phyloP scores from a whole-genome alignment of 92 coral and sea anemone genomes.

The Ricordea florida region DNA sequence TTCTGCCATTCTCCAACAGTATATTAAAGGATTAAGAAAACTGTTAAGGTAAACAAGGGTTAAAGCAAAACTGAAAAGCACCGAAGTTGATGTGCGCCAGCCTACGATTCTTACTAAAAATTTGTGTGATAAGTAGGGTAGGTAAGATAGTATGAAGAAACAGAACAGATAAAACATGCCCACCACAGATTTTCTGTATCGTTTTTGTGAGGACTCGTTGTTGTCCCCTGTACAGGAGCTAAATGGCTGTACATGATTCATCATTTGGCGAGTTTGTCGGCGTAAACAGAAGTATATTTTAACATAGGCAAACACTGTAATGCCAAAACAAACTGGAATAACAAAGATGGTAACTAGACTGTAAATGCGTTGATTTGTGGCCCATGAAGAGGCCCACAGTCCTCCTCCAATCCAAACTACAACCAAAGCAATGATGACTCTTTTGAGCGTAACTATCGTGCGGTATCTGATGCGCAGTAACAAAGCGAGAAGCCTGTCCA shows the following conservation, averaged over 20 bases:
- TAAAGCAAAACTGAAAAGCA: slow-evolving; percentile 39
- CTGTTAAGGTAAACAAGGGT: slow-evolving; percentile 59
- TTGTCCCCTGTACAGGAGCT: background rate
- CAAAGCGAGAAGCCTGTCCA: slow-evolving; percentile 53
- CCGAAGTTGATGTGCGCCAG: slow-evolving; percentile 12
- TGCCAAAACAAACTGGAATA: slow-evolving; percentile 26
- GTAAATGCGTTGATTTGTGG: slow-evolving; percentile 19
- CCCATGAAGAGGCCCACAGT: slow-evolving; percentile 29
- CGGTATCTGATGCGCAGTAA: slow-evolving; percentile 37
- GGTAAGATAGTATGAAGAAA: slow-evolving; percentile 36
- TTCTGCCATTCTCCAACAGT: slow-evolving; percentile 42
- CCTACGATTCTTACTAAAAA: slow-evolving; percentile 6
- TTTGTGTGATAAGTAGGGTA: slow-evolving; percentile 45
- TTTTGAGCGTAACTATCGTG: slow-evolving; percentile 25
- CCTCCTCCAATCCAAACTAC: slow-evolving; percentile 24
- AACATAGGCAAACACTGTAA: slow-evolving; percentile 20
- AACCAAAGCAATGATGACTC: slow-evolving; percentile 12
- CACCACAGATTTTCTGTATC: slow-evolving; percentile 51
- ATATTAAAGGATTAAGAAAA: slow-evolving; percentile 46
- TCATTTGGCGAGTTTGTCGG: slow-evolving; percentile 30
- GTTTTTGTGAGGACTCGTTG: background rate
- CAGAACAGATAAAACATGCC: slow-evolving; percentile 52
- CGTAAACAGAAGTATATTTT: slow-evolving; percentile 33
- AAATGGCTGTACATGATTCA: slow-evolving; percentile 1
- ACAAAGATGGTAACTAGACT: background rate